These are phyloP conservation scores for Intellagama lesueurii DNA, from an alignment of 2,797 vertebrate species.

Conservation along the genomic window DNA sequence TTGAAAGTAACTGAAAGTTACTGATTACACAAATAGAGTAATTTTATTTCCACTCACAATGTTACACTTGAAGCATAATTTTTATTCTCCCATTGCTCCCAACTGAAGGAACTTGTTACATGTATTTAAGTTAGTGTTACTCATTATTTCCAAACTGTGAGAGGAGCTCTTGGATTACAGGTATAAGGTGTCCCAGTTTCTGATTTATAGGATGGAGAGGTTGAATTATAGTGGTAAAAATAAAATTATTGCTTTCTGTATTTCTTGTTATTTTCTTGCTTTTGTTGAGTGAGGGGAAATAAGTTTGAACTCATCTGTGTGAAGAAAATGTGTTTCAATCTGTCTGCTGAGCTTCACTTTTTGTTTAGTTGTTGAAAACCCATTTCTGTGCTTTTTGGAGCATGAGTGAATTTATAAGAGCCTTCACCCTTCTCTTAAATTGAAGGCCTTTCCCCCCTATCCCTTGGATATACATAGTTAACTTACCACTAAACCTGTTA, in stretches of 20 bases:
- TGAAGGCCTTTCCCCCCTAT: background rate
- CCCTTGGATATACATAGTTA: background rate
- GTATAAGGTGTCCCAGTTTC: too few species aligned
- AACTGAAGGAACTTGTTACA: too few species aligned
- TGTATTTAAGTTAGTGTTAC: too few species aligned
- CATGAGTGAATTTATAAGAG: background rate
- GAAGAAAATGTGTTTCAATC: background rate
- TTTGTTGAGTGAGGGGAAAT: background rate
- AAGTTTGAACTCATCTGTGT: background rate
- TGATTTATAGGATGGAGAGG: too few species aligned
- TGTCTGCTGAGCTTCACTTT: background rate
- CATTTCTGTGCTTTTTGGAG: constrained; percentile 7
- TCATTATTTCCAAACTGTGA: too few species aligned
- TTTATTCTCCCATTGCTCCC: too few species aligned
- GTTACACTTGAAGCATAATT: too few species aligned
- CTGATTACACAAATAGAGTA: too few species aligned
- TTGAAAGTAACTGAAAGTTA: too few species aligned
- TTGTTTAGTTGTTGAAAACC: background rate
- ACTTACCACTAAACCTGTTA: background rate
- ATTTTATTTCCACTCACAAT: too few species aligned
- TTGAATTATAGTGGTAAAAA: too few species aligned
- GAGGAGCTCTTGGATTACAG: too few species aligned
- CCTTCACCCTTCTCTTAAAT: constrained; percentile 6
- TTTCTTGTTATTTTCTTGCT: background rate
- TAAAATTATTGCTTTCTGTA: background rate